Base-by-base conservation (phyloP, 1,140 invertebrate genomes). In the Macrotrachela quadricornifera region DNA sequence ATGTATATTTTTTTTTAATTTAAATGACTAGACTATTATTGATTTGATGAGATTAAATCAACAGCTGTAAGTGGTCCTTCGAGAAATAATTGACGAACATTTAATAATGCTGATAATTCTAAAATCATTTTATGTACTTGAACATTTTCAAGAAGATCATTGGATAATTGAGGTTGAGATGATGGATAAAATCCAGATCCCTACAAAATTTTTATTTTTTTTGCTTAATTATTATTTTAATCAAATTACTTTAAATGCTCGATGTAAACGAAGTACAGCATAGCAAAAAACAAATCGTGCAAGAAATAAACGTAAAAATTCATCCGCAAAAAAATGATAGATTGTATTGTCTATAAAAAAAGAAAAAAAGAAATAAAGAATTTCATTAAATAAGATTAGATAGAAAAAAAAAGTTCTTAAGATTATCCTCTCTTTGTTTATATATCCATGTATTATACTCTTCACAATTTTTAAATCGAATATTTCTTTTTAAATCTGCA, bases 281-380 rank as follows among this genome's bases (percentile, higher is more conserved):
- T 83, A 82, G 73, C 86, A 92, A 74, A 94, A 92, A 54, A 92
- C 79, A 71, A 83, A 91, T 49, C 87, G 77, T 48, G 91, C 73
- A 51, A 91, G 72, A 48, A 92, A 71, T 47, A 87, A 73, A 51
- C 86, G 78, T 54, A 92, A 74, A 71, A 92, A 92, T 64, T 92
- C 85, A 69, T 92, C 87, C 17, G 84, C 83, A 69, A 90, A 83
- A 71, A 92, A 91, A 67, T 82, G 77, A 52, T 85, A 71, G 65
- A 82, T 82, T 49, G 78, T 79, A 37, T 36, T 16, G 21, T 56
- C 40, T 43, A 41, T 15, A 4, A 16, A 6, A 6, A 44, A 18
- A 44, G 2, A 9, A 18, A 44, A 18, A n/a, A 6, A 44, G 9
- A 44, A 18, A 15, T 44, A n/a, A 42, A 42, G 41, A 12, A 12